These are phyloP conservation scores for Brachionus plicatilis DNA, from an alignment of 1,140 invertebrate species.

Conservation along the genomic window DNA sequence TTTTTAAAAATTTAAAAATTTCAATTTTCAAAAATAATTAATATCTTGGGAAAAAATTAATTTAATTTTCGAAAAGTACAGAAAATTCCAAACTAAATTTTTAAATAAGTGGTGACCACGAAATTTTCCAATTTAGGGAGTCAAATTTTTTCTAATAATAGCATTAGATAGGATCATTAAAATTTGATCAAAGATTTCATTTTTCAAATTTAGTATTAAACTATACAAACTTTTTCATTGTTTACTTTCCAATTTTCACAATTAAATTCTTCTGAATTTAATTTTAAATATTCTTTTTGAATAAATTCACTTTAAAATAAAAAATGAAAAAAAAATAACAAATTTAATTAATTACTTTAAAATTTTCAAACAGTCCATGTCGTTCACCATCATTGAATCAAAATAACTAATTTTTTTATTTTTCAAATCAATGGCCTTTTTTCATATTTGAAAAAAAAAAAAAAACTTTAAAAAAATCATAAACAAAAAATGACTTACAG, in stretches of 20 bases:
- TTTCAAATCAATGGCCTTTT: slow-evolving; percentile 8
- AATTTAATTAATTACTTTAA: background rate
- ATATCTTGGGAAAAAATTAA: too few relatives aligned
- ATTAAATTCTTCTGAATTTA: background rate
- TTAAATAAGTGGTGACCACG: too few relatives aligned
- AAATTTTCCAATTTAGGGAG: too few relatives aligned
- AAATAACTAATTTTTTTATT: slow-evolving; percentile 25
- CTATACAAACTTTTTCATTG: background rate
- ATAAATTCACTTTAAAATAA: slow-evolving; percentile 4
- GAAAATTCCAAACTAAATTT: too few relatives aligned
- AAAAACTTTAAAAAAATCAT: background rate
- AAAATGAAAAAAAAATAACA: background rate
- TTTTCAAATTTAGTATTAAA: background rate
- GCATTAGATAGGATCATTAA: too few relatives aligned
- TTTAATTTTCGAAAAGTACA: too few relatives aligned
- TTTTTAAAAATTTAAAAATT: too few relatives aligned
- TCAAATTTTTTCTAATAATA: too few relatives aligned
- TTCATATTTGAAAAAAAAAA: background rate
- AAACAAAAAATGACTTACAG: background rate
- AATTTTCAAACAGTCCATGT: slow-evolving; percentile 24
- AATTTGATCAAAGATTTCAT: too few relatives aligned
- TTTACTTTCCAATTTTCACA: background rate
- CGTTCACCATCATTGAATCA: background rate
- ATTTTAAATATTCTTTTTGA: slow-evolving; percentile 7
- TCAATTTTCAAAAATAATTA: too few relatives aligned